phyloP scores from a whole-genome alignment of 1,140 invertebrate species.

The Drepana arcuata region DNA sequence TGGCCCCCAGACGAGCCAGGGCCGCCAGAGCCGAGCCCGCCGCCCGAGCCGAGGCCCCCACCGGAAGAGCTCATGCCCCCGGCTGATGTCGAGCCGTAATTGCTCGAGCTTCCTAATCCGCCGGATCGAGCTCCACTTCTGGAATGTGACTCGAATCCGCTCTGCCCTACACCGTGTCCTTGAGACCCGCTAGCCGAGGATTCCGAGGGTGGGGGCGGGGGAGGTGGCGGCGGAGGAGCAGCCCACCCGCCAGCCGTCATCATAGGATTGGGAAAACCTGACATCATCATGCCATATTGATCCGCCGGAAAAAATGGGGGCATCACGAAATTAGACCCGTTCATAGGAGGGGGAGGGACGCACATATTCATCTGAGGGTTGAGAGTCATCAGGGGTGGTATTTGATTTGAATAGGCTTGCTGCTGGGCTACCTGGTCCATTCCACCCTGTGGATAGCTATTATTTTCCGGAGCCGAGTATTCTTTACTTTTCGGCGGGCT shows the following conservation, averaged over 20 bases:
- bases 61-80: conserved; percentile 14
- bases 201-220: conserved; percentile 37
- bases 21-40: conserved; percentile 19
- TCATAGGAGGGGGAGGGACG: conserved; percentile 38
- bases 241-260: conserved; percentile 35
- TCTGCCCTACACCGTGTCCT: conserved; percentile 42
- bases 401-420: conserved; percentile 37
- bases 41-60: conserved; percentile 21
- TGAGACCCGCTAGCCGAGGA: conserved; percentile 25
- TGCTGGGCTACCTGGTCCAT: too few relatives aligned
- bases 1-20: conserved; percentile 24
- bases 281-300: conserved; percentile 58
- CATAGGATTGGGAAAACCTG: conserved; percentile 29
- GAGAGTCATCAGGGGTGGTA: conserved; percentile 51
- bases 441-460: too few relatives aligned
- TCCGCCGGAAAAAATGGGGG: conserved; percentile 46
- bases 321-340: conserved; percentile 44
- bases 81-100: conserved; percentile 17
- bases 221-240: conserved; percentile 43
- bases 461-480: too few relatives aligned
- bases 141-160: conserved; percentile 60
- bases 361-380: conserved; percentile 60
- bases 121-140: conserved; percentile 50
- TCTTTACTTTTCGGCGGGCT: conserved; percentile 22
- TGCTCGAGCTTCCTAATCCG: conserved; percentile 35